phyloP scores from a whole-genome alignment of 2,888 invertebrate genomes.

The Calameuta pallipes region DNA sequence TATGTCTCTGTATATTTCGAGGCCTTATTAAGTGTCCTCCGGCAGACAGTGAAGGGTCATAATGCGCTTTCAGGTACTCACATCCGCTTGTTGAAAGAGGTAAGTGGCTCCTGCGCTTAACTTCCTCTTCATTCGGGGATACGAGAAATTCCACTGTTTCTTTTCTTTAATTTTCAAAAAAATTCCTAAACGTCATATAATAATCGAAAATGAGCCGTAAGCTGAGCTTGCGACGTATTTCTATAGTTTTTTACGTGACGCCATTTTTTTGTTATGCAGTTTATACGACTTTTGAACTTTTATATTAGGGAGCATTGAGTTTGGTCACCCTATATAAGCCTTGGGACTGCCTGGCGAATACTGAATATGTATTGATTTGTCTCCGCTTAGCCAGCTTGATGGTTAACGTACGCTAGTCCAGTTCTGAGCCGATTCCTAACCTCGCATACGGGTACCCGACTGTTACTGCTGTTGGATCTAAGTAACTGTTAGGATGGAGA shows the following conservation, averaged over 20 bases:
- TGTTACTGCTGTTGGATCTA: background rate
- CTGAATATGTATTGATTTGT: conserved; percentile 41
- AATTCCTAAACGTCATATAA: background rate
- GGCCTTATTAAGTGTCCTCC: conserved; percentile 23
- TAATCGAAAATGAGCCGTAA: background rate
- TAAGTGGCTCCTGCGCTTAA: background rate
- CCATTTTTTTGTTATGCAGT: background rate
- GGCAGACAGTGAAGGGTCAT: background rate
- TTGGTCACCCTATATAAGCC: background rate
- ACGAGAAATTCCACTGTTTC: background rate
- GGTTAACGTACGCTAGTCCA: background rate
- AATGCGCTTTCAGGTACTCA: background rate
- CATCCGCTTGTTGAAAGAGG: background rate
- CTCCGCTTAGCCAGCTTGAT: conserved; percentile 5
- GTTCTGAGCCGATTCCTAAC: background rate
- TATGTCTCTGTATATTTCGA: conserved; percentile 20
- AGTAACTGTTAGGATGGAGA: background rate
- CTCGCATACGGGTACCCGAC: background rate
- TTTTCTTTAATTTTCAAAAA: background rate
- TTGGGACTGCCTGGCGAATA: conserved; percentile 17
- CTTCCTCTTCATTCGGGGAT: background rate
- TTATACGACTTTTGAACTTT: background rate
- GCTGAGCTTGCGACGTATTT: background rate
- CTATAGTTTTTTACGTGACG: background rate
- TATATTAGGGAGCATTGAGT: background rate